Base-by-base conservation (phyloP, 2,113 vertebrate genomes). In the Stomatorhinus ivindoensis region DNA sequence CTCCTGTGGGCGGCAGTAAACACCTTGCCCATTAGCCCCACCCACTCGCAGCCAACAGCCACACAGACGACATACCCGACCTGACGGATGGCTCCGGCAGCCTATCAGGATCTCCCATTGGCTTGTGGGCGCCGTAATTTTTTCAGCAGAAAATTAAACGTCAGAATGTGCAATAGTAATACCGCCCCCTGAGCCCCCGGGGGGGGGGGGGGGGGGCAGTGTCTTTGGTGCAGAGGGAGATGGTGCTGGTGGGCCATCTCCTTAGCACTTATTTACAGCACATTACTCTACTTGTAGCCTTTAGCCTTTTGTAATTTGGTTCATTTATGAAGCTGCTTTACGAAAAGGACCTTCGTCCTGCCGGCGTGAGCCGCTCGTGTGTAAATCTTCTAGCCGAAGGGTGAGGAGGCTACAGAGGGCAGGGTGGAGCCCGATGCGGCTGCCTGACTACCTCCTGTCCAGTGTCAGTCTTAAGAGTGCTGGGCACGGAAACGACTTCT, bases 1-100 rank as follows among this genome's bases (percentile, higher is more conserved):
- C 98, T 86, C 98, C 98, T 99, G 92, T 3, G 51, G 51, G 92
- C 3, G 24, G 80, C 61, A 95, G 83, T 85, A 80, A 93, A 44
- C 82, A 92, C 89, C 87, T 90, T 90, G 90, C 83, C 90, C 73
- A 86, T 89, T 92, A 91, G 51, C 55, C 88, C 87, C 89, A 91
- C 91, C 80, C 46, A 87, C 90, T 39, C 17, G 91, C 91, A 93
- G 94, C 82, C 24, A 42, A 95, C 94, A 93, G 93, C 82, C 89
- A 93, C 93, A 95, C 93, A 51, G 94, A 95, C 92, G 91, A 87
- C 50, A 90, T 93, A 94, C 93, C 94, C 92, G 90, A 87, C 51
- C 94, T 94, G 94, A 96, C 93, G 93, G 94, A 95, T 94, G 94
- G 91, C 61, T 86, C 89, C 35, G 61, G 91, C 80, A 90, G 89